Percentiles rank a stretch among this genome's conserved stretches.
phyloP scores from a whole-genome alignment of 2,113 vertebrate genomes.

The Psettodes erumei region DNA sequence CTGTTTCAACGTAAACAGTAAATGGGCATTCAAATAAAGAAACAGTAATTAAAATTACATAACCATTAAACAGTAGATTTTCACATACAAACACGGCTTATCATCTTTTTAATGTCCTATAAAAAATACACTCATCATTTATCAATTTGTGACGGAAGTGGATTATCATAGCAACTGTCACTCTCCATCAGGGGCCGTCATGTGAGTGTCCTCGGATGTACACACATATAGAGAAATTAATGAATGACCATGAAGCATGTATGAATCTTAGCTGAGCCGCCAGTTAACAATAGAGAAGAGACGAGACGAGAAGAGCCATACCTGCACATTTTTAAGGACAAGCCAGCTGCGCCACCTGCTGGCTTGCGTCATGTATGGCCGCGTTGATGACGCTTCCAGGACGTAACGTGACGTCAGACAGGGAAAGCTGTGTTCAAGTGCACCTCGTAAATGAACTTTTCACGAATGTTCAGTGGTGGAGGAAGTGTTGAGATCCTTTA shows the following conservation, averaged over 20 bases:
- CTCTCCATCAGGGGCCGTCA: constrained; percentile 80
- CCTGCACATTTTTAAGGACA: too few species aligned
- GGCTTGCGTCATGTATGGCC: neutral
- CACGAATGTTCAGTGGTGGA: neutral
- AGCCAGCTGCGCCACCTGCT: constrained; percentile 58
- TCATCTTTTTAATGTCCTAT: too few species aligned
- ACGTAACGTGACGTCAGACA: constrained; percentile 49
- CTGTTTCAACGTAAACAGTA: too few species aligned
- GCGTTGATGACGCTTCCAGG: neutral
- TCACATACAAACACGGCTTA: too few species aligned
- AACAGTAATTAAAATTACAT: too few species aligned
- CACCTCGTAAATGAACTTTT: constrained; percentile 19
- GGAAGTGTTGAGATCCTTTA: neutral
- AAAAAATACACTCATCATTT: too few species aligned
- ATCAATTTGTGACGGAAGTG: neutral
- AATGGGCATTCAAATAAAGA: too few species aligned
- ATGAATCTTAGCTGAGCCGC: too few species aligned
- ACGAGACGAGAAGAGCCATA: too few species aligned
- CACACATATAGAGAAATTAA: neutral
- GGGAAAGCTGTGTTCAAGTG: constrained; percentile 29
- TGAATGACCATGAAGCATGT: neutral
- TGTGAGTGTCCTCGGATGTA: neutral
- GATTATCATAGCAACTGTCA: constrained; percentile 74
- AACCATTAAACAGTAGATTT: too few species aligned
- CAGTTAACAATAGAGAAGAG: too few species aligned